Evolutionary conservation across 2,888 invertebrate species (phyloP).

Genomic region (Tethea ocularis): DNA sequence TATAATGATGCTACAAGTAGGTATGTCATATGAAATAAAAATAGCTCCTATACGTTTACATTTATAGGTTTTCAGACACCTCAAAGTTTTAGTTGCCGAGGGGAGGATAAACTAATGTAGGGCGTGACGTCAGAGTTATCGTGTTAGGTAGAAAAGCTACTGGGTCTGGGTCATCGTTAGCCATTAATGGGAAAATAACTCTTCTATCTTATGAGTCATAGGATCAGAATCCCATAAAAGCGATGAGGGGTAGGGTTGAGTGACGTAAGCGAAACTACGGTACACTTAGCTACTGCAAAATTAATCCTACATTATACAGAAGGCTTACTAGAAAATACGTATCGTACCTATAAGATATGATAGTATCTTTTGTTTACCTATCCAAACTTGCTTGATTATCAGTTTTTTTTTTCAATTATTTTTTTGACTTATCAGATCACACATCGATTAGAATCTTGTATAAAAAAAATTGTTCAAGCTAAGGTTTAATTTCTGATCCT

Average conservation of each 20-base stretch:
- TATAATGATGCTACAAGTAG: no score
- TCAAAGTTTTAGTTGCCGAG: not conserved
- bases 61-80: not conserved
- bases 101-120: constrained; percentile 39
- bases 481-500: no score
- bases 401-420: no score
- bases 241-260: constrained; percentile 18
- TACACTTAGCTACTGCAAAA: not conserved
- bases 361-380: no score
- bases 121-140: constrained; percentile 77
- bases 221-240: constrained; percentile 46
- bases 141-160: constrained; percentile 59
- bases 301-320: constrained; percentile 32
- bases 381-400: no score
- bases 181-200: constrained; percentile 39
- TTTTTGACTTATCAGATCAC: no score
- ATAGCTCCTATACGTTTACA: no score
- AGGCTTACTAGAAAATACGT: constrained; percentile 34
- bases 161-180: constrained; percentile 75
- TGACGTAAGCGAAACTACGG: constrained; percentile 52
- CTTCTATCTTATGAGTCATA: constrained; percentile 35
- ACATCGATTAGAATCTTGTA: no score
- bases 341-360: no score
- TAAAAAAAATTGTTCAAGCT: no score
- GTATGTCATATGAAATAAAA: no score